These are phyloP conservation scores for Melanchra persicariae DNA, from an alignment of 2,888 invertebrate genomes.

Conservation along the genomic window DNA sequence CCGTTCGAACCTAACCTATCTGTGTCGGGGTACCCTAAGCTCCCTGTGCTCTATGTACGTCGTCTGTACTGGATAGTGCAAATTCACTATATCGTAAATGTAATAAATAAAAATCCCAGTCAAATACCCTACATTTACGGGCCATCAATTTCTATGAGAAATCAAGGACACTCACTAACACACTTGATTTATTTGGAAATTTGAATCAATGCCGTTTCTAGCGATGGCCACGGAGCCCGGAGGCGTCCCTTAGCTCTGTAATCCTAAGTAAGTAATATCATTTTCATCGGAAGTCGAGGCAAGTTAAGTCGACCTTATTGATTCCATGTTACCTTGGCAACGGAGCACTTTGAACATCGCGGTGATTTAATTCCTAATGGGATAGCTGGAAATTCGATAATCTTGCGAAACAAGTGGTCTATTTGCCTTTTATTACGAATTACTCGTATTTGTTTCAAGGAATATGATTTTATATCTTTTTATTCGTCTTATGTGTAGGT, in stretches of 20 bases:
- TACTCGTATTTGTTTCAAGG: background rate
- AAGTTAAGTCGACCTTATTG: conserved; percentile 3
- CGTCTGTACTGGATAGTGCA: too few relatives aligned
- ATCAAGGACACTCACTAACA: background rate
- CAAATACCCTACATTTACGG: too few relatives aligned
- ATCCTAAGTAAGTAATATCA: background rate
- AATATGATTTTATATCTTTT: conserved; percentile 6
- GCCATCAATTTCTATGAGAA: too few relatives aligned
- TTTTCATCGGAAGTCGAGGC: conserved; percentile 3
- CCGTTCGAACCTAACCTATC: too few relatives aligned
- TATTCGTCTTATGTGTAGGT: background rate
- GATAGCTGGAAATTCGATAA: conserved; percentile 14
- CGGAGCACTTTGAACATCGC: background rate
- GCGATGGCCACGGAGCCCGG: background rate
- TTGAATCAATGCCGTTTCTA: background rate
- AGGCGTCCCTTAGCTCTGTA: background rate
- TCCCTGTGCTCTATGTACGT: too few relatives aligned
- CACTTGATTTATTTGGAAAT: background rate
- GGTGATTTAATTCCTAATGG: background rate
- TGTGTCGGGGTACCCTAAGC: too few relatives aligned
- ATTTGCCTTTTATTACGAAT: background rate
- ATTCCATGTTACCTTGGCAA: conserved; percentile 25
- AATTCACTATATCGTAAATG: too few relatives aligned
- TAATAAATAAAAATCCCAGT: too few relatives aligned
- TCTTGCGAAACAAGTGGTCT: background rate